A percentile compares a stretch with the other conserved stretches of the same genome.
Conservation (phyloP, 2,797 vertebrate genomes). For the Dicrostonyx torquatus region DNA sequence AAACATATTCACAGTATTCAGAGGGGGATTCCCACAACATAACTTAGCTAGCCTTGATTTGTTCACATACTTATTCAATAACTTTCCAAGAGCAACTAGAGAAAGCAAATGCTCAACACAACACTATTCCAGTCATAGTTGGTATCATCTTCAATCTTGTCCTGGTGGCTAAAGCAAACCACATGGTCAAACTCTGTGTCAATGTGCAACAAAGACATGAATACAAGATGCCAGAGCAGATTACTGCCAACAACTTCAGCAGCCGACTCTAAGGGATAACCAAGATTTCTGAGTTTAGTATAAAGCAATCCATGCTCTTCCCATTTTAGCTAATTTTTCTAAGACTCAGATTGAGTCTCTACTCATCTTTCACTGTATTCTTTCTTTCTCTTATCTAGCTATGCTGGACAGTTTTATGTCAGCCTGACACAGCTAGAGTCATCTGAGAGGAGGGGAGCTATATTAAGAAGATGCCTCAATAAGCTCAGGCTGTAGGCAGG, state of each 20-base stretch:
- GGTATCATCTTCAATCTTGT: neutral
- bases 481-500: neutral
- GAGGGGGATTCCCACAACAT: too few species aligned
- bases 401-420: neutral
- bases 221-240: neutral
- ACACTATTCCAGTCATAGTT: neutral
- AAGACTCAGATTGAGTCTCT: neutral
- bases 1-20: too few species aligned
- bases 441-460: neutral
- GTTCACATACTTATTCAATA: neutral
- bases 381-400: neutral
- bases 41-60: neutral
- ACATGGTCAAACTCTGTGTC: neutral
- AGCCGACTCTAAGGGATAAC: neutral
- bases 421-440: neutral
- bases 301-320: neutral
- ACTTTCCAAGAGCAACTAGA: neutral
- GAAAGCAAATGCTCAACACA: neutral
- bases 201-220: neutral
- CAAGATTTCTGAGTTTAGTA: neutral
- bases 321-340: constrained; percentile 1
- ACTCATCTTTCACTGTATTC: constrained; percentile 4
- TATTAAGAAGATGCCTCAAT: neutral
- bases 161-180: neutral
- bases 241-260: neutral